Evolutionary conservation across 2,113 vertebrate genomes (phyloP), one percentile per base, ranked within the genome.

Genomic region (Gasterosteus nipponicus): DNA sequence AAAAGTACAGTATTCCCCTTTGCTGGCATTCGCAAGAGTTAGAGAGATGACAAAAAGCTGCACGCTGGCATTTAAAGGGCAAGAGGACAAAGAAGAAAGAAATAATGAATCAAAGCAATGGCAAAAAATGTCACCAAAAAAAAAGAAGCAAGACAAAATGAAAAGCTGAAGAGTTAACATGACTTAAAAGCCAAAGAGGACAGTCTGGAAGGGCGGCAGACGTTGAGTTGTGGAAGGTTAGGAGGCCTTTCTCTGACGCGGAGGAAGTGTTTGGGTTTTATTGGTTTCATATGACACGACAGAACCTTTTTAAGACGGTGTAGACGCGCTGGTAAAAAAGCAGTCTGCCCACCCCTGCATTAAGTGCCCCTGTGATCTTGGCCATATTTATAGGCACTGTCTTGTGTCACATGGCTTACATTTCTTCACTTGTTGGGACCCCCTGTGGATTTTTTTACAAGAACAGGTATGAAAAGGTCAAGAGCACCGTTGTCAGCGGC

Each of bases 401-500:
- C 92, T 92, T 85, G 76, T 91, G 92, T 95, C 94, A 94, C 92
- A 93, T 94, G 94, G 94, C 93, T 94, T 95, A 89, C 91, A 94
- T 94, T 94, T 93, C 92, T 93, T 91, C 90, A 93, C 91, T 93
- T 92, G 89, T 84, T 89, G 78, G 85, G 91, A 93, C 91, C 92
- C 90, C 94, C 92, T 90, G 91, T 84, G 87, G 92, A 58, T 82
- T 83, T 75, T 93, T 95, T 95, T 93, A 95, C 93, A 94, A 94
- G 94, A 89, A 73, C 78, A 90, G 90, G 87, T 93, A 92, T 81
- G 87, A 86, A 88, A 77, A 86, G 94, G 94, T 95, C 94, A 94
- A 73, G 75, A 61, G 86, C 81, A 81, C 72, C 82, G 66, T 84
- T 74, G 87, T 87, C 86, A 75, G 70, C 69, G 57, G 80, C 71